A percentile compares a stretch with the other conserved stretches of the same genome.
phyloP scores from a whole-genome alignment of 1,140 invertebrate genomes.

The Drosophila suzukii region DNA sequence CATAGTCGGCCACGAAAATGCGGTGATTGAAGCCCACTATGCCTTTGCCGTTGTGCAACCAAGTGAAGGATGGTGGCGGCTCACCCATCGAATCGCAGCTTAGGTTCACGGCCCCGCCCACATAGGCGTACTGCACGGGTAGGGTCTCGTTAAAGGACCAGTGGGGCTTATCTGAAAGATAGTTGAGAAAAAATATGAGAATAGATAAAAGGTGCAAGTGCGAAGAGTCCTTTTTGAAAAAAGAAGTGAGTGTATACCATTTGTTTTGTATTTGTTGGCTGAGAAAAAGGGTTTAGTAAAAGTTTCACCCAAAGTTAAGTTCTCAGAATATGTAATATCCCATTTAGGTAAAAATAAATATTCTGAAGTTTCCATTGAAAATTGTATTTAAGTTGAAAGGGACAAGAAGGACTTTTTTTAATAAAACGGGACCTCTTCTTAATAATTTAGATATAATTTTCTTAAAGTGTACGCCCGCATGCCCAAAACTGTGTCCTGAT shows the following conservation, averaged over 20 bases:
- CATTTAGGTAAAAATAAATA: no score
- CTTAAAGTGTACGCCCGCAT: conserved; percentile 19
- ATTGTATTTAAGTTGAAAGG: no score
- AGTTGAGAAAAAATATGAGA: not conserved
- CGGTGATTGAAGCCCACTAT: conserved; percentile 79
- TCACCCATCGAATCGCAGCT: conserved; percentile 87
- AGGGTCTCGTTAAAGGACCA: conserved; percentile 80
- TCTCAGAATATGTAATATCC: no score
- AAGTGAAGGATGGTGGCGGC: conserved; percentile 86
- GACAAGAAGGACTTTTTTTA: no score
- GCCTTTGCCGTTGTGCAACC: conserved; percentile 84
- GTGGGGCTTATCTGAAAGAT: conserved; percentile 69
- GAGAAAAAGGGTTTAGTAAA: no score
- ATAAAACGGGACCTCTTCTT: no score
- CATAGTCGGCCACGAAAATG: conserved; percentile 84
- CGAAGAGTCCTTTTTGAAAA: not conserved
- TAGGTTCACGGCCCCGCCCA: conserved; percentile 86
- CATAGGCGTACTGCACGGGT: conserved; percentile 83
- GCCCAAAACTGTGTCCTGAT: conserved; percentile 7
- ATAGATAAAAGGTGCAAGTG: not conserved
- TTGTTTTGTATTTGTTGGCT: no score
- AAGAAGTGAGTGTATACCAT: not conserved
- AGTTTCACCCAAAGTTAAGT: no score
- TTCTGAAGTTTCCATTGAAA: no score
- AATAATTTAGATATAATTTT: not conserved